A percentile compares a stretch with the other conserved stretches of the same genome.
These are phyloP conservation scores for Meloe dianella DNA, from an alignment of 2,888 invertebrate genomes.

Conservation along the genomic window DNA sequence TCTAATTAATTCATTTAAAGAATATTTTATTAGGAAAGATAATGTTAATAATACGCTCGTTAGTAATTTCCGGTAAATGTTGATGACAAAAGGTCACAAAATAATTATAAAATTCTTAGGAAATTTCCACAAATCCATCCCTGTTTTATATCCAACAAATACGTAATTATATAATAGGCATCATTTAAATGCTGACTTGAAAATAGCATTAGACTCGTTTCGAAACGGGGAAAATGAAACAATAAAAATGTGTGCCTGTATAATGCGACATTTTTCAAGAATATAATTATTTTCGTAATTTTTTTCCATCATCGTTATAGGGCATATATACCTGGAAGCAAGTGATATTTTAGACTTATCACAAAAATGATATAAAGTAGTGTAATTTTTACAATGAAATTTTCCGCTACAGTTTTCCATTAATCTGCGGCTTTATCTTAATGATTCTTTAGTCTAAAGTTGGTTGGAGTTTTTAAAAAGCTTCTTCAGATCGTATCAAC, in stretches of 20 bases:
- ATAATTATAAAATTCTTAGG: background rate
- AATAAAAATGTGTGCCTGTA: constrained; percentile 36
- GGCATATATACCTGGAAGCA: constrained; percentile 54
- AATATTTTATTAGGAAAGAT: no score
- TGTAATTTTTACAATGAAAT: constrained; percentile 61
- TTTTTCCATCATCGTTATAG: constrained; percentile 43
- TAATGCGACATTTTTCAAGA: constrained; percentile 45
- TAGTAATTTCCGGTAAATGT: background rate
- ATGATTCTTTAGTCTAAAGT: constrained; percentile 60
- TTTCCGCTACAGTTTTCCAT: constrained; percentile 61
- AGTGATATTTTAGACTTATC: constrained; percentile 60
- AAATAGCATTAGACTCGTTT: constrained; percentile 32
- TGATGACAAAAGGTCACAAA: background rate
- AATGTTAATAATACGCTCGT: no score
- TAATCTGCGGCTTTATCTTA: constrained; percentile 61
- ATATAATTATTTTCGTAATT: constrained; percentile 57
- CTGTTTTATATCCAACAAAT: constrained; percentile 19
- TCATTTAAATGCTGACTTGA: constrained; percentile 27
- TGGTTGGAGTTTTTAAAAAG: constrained; percentile 55
- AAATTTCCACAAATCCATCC: constrained; percentile 14
- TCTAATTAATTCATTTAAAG: no score
- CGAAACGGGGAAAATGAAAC: constrained; percentile 31
- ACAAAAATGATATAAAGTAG: constrained; percentile 58
- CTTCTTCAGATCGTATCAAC: constrained; percentile 44
- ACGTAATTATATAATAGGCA: constrained; percentile 31